phyloP scores from a whole-genome alignment of 2,797 vertebrate species.

The Vultur gryphus region DNA sequence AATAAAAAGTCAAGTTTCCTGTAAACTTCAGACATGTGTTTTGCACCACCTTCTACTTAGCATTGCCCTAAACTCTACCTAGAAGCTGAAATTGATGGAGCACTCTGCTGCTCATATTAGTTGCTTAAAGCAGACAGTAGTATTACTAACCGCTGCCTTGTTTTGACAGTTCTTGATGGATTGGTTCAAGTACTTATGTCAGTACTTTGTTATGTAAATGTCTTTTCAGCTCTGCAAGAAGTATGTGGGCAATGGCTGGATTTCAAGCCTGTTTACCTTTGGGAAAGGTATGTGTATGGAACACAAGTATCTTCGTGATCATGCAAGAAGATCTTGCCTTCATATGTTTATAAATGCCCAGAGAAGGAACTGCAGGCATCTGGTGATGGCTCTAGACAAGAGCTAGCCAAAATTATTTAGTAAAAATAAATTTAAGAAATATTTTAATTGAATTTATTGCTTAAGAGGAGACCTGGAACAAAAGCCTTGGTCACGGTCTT shows the following conservation, averaged over 20 bases:
- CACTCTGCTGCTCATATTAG: background rate
- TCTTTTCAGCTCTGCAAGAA: background rate
- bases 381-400: background rate
- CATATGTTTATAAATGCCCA: background rate
- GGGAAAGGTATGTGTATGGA: background rate
- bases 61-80: background rate
- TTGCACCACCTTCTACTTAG: background rate
- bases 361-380: background rate
- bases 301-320: background rate
- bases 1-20: background rate
- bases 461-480: background rate
- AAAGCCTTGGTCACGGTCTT: background rate
- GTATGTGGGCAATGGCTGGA: background rate
- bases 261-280: background rate
- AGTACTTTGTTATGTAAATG: background rate
- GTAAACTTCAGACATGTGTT: background rate
- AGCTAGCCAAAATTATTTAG: background rate
- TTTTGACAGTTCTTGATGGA: background rate
- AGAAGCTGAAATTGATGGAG: background rate
- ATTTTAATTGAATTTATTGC: background rate
- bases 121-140: background rate
- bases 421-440: background rate
- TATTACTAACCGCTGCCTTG: background rate
- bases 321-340: background rate
- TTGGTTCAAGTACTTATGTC: background rate